A percentile compares a stretch with the other conserved stretches of the same genome.
phyloP scores from a whole-genome alignment of 2,888 invertebrate species.

The Baccha elongata region DNA sequence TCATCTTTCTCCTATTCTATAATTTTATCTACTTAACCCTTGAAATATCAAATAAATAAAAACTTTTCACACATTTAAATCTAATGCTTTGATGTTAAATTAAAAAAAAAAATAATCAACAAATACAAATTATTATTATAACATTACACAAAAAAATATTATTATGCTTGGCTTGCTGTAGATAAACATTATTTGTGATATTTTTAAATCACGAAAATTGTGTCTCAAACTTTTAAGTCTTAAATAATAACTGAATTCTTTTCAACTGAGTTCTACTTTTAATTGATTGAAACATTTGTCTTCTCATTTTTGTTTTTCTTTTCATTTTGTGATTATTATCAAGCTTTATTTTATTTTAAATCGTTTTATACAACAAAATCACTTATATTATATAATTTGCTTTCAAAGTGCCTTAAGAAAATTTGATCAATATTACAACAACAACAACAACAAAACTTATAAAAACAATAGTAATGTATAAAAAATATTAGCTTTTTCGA shows the following conservation, averaged over 20 bases:
- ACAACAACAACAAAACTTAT: constrained; percentile 9
- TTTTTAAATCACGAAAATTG: neutral
- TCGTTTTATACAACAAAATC: constrained; percentile 12
- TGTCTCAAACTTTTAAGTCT: neutral
- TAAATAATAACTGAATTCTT: neutral
- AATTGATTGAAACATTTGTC: neutral
- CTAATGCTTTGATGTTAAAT: neutral
- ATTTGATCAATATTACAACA: constrained; percentile 3
- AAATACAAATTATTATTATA: neutral
- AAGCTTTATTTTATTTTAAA: constrained; percentile 40
- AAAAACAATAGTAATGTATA: constrained; percentile 27
- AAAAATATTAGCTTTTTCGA: constrained; percentile 41
- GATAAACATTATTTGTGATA: neutral
- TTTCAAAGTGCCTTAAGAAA: constrained; percentile 70
- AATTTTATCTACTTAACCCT: neutral
- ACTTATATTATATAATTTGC: constrained; percentile 55
- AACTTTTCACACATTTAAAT: neutral
- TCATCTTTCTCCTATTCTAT: neutral
- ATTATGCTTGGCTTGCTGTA: constrained; percentile 34
- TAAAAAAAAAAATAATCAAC: neutral
- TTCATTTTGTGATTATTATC: constrained; percentile 28
- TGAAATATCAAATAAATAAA: neutral
- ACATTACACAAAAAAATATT: neutral
- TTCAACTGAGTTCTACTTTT: neutral
- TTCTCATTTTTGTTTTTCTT: neutral